phyloP scores from a whole-genome alignment of 2,797 vertebrate genomes.

The Austrolebias charrua region DNA sequence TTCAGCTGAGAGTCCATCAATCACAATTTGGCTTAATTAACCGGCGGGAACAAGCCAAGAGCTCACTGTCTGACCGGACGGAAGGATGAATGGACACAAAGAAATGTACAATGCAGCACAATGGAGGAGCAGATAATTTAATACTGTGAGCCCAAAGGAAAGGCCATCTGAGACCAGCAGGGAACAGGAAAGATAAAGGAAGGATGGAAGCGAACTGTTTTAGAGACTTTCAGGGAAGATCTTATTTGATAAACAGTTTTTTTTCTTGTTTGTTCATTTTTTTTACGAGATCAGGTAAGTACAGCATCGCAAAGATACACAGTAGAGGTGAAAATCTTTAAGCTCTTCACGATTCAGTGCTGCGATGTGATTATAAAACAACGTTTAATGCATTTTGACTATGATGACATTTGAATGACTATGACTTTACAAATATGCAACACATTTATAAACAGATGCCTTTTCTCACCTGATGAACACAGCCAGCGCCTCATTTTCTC shows the following conservation, averaged over 20 bases:
- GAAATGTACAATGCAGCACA: constrained; percentile 36
- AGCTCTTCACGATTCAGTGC: too few species aligned
- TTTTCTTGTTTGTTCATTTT: not conserved
- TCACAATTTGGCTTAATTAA: constrained; percentile 73
- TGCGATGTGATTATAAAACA: too few species aligned
- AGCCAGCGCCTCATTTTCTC: not conserved
- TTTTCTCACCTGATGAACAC: not conserved
- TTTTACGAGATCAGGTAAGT: not conserved
- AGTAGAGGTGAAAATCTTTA: too few species aligned
- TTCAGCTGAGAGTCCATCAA: constrained; percentile 65
- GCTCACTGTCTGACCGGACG: constrained; percentile 32
- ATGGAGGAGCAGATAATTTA: constrained; percentile 39
- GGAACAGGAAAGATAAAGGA: constrained; percentile 14
- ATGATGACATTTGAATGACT: too few species aligned
- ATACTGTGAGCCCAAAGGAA: constrained; percentile 38
- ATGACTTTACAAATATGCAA: too few species aligned
- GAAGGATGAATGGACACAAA: constrained; percentile 37
- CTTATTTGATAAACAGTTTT: constrained; percentile 7
- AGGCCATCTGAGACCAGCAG: constrained; percentile 26
- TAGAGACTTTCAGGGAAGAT: not conserved
- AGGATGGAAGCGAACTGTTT: not conserved
- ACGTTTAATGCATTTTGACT: too few species aligned
- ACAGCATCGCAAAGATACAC: not conserved
- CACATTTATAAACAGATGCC: too few species aligned
- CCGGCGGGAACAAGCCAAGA: constrained; percentile 47